These are phyloP conservation scores for Pristionchus pacificus DNA, from an alignment of 1,140 invertebrate genomes.

Conservation along the genomic window DNA sequence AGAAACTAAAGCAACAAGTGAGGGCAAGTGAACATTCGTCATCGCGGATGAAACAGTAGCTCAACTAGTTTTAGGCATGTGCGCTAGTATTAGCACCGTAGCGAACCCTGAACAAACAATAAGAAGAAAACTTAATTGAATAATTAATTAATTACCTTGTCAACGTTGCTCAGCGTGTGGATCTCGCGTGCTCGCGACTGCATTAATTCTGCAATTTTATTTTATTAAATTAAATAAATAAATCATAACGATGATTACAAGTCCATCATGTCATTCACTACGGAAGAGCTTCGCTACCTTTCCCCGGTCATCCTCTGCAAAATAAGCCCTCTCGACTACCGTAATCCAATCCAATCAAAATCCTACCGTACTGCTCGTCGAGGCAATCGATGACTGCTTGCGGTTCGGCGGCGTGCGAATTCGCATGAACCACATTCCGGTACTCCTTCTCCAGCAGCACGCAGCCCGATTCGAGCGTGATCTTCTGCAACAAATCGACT, in stretches of 20 bases:
- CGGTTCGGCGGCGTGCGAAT: conserved; percentile 40
- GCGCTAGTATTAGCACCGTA: no score
- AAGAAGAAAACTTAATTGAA: no score
- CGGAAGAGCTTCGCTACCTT: neutral
- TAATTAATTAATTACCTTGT: no score
- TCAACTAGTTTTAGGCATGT: no score
- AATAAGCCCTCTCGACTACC: neutral
- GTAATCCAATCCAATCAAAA: no score
- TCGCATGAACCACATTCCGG: conserved; percentile 36
- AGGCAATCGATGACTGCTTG: conserved; percentile 42
- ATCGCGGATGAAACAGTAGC: no score
- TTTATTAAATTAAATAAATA: neutral
- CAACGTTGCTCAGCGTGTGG: no score
- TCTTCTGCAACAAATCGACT: conserved; percentile 27
- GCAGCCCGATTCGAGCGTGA: conserved; percentile 49
- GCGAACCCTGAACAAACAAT: no score
- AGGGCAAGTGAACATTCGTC: no score
- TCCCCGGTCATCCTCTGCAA: neutral
- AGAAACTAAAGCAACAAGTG: no score
- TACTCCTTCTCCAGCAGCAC: conserved; percentile 51
- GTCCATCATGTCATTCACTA: neutral
- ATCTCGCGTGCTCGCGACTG: no score
- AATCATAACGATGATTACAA: neutral
- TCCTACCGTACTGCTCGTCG: conserved; percentile 50
- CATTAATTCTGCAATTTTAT: neutral